Evolutionary conservation across 1,140 invertebrate species (phyloP), one percentile per base, ranked within the genome.

Genomic region (Hyposmocoma kahamanoa): DNA sequence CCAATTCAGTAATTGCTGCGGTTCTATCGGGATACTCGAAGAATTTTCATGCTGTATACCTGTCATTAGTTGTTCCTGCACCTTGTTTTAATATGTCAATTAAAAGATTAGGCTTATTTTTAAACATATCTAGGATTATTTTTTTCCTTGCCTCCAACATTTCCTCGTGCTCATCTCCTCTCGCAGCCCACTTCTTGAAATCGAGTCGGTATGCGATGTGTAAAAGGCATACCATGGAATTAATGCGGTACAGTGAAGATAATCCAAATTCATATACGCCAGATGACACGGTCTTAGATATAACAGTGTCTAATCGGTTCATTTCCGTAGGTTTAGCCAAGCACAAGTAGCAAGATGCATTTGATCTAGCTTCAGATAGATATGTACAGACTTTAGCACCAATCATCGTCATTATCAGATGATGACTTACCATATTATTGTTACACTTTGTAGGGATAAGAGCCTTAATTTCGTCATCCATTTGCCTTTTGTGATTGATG

Each of bases 41-140:
- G 60, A 83, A 78, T 48, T 38, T 45, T 50, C 76, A 59, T 15
- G 59, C 63, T 9, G 68, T 74, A 54, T 84, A 83, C 11, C 69
- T 72, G 52, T 73, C 67, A 47, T 79, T 82, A 5, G 70, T 67
- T 9, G 57, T 62, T 17, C 72, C 72, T 47, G 45, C 59, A n/a
- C 59, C 64, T 68, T 50, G 51, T 39, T 54, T 59, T 3, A 45
- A 28, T 19, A 41, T 13, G 44, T 54, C 28, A 13, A 59, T 42
- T 11, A 50, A 38, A 5, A 49, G 20, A 18, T 42, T 32, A 11
- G 39, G 22, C 21, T 49, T 36, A 5, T 36, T 39, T 39, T 42
- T 44, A 32, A 58, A 53, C 17, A 41, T 42, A 34, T 53, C 34
- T 52, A 49, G 66, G 3, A 59, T 54, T 52, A 39, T 28, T 34